Evolutionary conservation across 1,140 invertebrate species (phyloP), one percentile per base, ranked within the genome.

Genomic region (Idris sp.): DNA sequence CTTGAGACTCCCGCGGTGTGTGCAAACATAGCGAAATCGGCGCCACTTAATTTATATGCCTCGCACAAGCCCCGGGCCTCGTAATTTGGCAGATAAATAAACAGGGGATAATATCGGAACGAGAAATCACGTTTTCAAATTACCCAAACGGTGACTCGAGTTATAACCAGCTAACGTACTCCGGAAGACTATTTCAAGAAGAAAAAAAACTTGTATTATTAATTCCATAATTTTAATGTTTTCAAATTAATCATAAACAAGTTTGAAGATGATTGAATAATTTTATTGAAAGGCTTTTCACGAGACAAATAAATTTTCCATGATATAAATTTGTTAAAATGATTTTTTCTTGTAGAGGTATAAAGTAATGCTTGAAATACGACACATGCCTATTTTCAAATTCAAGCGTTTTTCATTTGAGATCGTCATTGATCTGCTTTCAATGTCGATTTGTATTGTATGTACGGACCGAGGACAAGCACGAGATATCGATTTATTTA

Each of bases 71-170:
- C 19, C 19, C 26, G 44, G 26, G 53, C 30, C 33, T 38, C 46
- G 65, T 69, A 51, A 61, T 69, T 59, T 61, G 44, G 36, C 65
- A 53, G 48, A 53, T 36, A 69, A 53, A 69, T 69, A 59, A 69
- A 53, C 65, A 69, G 26, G 30, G 67, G 40, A 61, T 61, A 46
- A 61, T 54, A 59, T 41, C 35, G 35, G 43, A 15, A 58, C n/a
- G 43, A 6, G 59, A 30, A 51, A 64, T 64, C 31, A 35, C 36
- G 26, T 51, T 51, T 51, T 16, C 40, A 35, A 49, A 64, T 51
- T 36, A 51, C n/a, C 38, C 14, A 48, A 18, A 2, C 26, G 16
- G n/a, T n/a, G n/a, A n/a, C n/a, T n/a, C n/a, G 9, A 33, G 19
- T 6, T 22, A 2, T 6, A 6, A 2, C 19, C 3, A 6, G 19